Evolutionary conservation across 2,113 vertebrate genomes (phyloP).

Genomic region (Sinocyclocheilus grahami): DNA sequence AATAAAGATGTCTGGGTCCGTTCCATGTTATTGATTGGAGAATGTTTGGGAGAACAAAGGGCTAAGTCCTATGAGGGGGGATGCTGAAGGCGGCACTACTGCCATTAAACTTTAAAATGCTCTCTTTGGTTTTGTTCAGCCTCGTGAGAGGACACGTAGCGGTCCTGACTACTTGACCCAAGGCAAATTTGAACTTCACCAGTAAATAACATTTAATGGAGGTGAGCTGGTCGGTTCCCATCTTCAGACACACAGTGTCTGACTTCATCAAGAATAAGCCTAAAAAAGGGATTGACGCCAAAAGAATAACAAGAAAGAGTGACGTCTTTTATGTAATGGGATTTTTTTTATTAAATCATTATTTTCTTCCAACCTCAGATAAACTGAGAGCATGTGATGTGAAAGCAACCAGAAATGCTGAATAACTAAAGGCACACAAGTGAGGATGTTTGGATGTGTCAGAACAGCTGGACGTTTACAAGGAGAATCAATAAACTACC

Average conservation of each 20-base stretch:
- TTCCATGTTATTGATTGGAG: slow-evolving; percentile 66
- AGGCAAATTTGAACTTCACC: slow-evolving; percentile 62
- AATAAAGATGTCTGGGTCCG: slow-evolving; percentile 70
- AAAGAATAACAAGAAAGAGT: no score
- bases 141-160: slow-evolving; percentile 49
- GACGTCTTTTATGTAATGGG: neutral
- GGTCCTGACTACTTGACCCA: slow-evolving; percentile 63
- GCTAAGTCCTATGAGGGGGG: slow-evolving; percentile 64
- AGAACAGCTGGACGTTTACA: neutral
- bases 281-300: neutral
- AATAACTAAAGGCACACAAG: neutral
- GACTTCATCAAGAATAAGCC: neutral
- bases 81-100: slow-evolving; percentile 56
- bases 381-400: neutral
- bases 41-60: slow-evolving; percentile 68
- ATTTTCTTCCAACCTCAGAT: neutral
- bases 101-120: slow-evolving; percentile 70
- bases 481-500: neutral
- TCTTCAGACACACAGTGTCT: slow-evolving; percentile 20
- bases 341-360: neutral
- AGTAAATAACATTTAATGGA: slow-evolving; percentile 62
- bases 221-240: slow-evolving; percentile 53
- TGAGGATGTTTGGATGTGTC: neutral
- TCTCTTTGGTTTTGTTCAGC: slow-evolving; percentile 61
- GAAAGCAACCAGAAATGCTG: neutral